Conservation (phyloP, 1,140 invertebrate species). For the Proales similis region DNA sequence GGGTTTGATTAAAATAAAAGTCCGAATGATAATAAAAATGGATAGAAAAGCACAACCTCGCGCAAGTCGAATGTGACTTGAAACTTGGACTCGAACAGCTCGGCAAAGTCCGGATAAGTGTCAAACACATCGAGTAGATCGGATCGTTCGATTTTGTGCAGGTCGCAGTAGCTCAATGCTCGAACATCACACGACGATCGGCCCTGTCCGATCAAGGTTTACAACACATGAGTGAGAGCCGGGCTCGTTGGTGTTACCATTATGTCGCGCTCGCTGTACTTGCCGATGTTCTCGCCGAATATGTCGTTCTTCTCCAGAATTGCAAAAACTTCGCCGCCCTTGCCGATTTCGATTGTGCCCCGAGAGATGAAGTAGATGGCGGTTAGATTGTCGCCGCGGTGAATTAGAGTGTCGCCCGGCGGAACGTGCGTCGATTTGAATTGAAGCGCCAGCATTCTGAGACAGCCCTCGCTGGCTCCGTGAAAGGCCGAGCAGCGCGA, state of each 20-base stretch:
- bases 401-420: conserved; percentile 50
- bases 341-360: conserved; percentile 45
- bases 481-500: conserved; percentile 48
- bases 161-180: conserved; percentile 51
- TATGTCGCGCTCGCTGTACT: conserved; percentile 40
- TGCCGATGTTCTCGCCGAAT: conserved; percentile 48
- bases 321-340: conserved; percentile 40
- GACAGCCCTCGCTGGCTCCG: conserved; percentile 42
- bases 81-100: conserved; percentile 47
- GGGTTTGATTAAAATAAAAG: not conserved
- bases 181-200: conserved; percentile 50
- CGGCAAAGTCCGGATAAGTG: conserved; percentile 53
- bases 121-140: conserved; percentile 49
- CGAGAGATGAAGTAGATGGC: conserved; percentile 51
- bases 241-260: not conserved
- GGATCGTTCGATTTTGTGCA: conserved; percentile 52
- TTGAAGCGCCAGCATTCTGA: conserved; percentile 48
- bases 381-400: conserved; percentile 49
- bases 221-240: not conserved
- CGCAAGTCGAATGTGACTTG: conserved; percentile 51
- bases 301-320: conserved; percentile 45
- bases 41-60: conserved; percentile 41
- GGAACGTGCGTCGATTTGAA: conserved; percentile 51
- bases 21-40: no score
- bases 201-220: conserved; percentile 28